These are phyloP conservation scores for Allobates femoralis DNA, from an alignment of 2,797 vertebrate species.

Conservation along the genomic window DNA sequence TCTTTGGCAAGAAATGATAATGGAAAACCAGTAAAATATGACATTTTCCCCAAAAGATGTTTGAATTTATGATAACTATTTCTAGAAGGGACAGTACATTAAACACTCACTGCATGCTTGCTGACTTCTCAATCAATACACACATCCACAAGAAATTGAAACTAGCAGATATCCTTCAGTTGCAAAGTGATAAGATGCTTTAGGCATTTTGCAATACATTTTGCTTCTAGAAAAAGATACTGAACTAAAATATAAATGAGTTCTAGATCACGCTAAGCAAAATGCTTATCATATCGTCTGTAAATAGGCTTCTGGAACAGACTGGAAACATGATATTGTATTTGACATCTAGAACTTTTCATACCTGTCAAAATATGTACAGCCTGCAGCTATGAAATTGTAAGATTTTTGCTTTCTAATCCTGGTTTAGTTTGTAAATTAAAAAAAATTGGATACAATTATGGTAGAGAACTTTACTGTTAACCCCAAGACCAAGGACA, in stretches of 20 bases:
- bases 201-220: background rate
- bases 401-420: background rate
- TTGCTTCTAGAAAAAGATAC: background rate
- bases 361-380: background rate
- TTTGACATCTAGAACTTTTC: background rate
- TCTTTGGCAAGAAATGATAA: slow-evolving; percentile 32
- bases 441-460: background rate
- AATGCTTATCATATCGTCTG: background rate
- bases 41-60: slow-evolving; percentile 42
- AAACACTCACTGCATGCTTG: slow-evolving; percentile 28
- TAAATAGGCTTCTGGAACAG: background rate
- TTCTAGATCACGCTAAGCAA: background rate
- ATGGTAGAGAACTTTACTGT: no score
- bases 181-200: background rate
- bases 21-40: slow-evolving; percentile 49
- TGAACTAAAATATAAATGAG: background rate
- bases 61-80: slow-evolving; percentile 25
- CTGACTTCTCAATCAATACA: background rate
- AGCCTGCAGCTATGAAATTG: background rate
- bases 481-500: no score
- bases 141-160: background rate
- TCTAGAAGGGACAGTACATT: slow-evolving; percentile 42
- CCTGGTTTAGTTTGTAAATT: background rate
- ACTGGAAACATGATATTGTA: background rate
- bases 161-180: background rate